Evolutionary conservation across 2,888 invertebrate genomes (phyloP).

Genomic region (Eristalis arbustorum): DNA sequence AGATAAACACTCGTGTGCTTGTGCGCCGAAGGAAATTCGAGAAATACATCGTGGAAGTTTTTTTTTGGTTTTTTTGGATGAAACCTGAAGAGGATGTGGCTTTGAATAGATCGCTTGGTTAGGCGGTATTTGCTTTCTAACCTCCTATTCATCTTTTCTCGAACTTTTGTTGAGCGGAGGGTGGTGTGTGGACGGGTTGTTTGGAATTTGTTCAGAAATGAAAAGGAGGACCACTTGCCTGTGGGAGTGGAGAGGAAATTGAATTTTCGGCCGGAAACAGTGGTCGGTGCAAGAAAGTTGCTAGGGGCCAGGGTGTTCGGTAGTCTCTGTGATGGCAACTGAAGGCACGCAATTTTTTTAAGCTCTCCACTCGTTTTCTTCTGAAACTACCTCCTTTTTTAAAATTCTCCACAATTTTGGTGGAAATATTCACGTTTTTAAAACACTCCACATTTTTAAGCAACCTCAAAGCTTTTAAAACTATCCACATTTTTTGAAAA

Average conservation of each 20-base stretch:
- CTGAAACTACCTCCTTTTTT: too few relatives aligned
- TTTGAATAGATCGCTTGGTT: slow-evolving; percentile 7
- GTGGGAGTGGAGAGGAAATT: neutral
- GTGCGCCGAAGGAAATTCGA: slow-evolving; percentile 25
- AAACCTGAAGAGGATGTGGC: neutral
- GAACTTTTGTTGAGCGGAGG: neutral
- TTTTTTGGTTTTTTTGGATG: neutral
- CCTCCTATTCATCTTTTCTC: neutral
- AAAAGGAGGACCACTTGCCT: neutral
- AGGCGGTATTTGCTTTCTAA: slow-evolving; percentile 13
- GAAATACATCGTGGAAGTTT: slow-evolving; percentile 23
- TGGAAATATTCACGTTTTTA: too few relatives aligned
- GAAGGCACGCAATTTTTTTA: too few relatives aligned
- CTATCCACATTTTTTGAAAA: too few relatives aligned
- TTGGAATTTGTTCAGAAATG: neutral
- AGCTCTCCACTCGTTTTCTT: too few relatives aligned
- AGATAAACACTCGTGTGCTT: slow-evolving; percentile 46
- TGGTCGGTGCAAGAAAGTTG: neutral
- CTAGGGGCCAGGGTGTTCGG: too few relatives aligned
- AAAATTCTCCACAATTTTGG: too few relatives aligned
- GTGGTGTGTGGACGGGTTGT: too few relatives aligned
- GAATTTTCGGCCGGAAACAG: neutral
- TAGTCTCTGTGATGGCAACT: too few relatives aligned
- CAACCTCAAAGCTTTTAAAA: too few relatives aligned
- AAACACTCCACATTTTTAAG: too few relatives aligned